Percentiles rank a stretch among this genome's conserved stretches.
These are phyloP conservation scores for Nyctereutes procyonoides DNA, from an alignment of 2,113 vertebrate genomes.

Conservation along the genomic window DNA sequence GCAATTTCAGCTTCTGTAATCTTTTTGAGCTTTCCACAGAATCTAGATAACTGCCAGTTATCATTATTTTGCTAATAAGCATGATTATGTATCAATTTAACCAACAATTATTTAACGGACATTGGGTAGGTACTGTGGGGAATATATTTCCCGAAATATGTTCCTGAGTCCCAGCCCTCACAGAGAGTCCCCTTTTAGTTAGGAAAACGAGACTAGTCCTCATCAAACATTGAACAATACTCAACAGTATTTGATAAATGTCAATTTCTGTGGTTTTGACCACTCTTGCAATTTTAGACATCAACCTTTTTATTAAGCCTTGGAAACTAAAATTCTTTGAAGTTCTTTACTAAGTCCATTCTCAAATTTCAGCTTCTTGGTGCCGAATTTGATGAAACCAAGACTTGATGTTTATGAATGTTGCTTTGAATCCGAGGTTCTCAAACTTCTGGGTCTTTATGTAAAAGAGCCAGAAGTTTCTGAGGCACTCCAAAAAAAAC, in stretches of 20 bases:
- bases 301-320: neutral
- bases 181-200: neutral
- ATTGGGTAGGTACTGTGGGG: neutral
- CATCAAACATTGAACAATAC: neutral
- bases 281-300: neutral
- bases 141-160: neutral
- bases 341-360: neutral
- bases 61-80: neutral
- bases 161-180: neutral
- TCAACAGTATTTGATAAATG: neutral
- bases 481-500: neutral
- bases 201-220: neutral
- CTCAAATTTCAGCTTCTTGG: neutral
- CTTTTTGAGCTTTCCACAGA: neutral
- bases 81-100: neutral
- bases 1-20: conserved; percentile 9
- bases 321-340: neutral
- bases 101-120: neutral
- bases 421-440: neutral
- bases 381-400: neutral
- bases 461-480: neutral
- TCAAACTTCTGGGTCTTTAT: neutral
- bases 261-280: neutral
- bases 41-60: neutral
- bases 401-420: neutral